Percentiles rank a stretch among this genome's conserved stretches.
Evolutionary conservation across 2,797 vertebrate species (phyloP).

Genomic region (Sphenodon punctatus): DNA sequence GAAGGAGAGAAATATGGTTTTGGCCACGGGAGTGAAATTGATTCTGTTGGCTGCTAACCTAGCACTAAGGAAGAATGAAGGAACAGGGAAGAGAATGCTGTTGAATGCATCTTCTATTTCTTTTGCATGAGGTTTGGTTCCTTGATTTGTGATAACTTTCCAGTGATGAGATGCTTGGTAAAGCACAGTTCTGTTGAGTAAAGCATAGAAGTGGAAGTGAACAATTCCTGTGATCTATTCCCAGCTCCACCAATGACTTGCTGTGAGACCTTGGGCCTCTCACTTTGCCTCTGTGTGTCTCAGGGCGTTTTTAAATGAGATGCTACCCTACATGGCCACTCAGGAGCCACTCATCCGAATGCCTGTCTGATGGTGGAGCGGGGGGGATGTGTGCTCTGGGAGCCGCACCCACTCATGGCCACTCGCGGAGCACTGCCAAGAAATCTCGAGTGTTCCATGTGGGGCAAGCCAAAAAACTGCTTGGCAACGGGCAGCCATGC

Average conservation of each 20-base stretch:
- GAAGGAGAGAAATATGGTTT: background rate
- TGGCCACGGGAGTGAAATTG: background rate
- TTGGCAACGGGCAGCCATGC: too few relatives aligned
- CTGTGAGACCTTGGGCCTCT: background rate
- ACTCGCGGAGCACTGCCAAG: too few relatives aligned
- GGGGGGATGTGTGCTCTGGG: too few relatives aligned
- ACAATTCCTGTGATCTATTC: background rate
- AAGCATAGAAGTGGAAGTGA: background rate
- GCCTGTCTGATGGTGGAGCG: too few relatives aligned
- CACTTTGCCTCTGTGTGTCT: background rate
- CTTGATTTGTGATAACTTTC: constrained; percentile 9
- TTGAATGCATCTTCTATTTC: background rate
- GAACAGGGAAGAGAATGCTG: background rate
- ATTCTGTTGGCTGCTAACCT: background rate
- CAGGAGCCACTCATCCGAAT: too few relatives aligned
- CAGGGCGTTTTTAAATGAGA: too few relatives aligned
- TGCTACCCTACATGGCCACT: too few relatives aligned
- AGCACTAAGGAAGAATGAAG: background rate
- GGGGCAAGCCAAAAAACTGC: too few relatives aligned
- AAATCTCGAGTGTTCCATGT: too few relatives aligned
- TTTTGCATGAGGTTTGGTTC: background rate
- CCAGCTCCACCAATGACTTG: background rate
- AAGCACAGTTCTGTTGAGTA: background rate
- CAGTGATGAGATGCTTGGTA: background rate
- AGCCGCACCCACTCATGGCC: too few relatives aligned